These are phyloP conservation scores for Cyprinodon tularosa DNA, from an alignment of 2,113 vertebrate species.

Conservation along the genomic window DNA sequence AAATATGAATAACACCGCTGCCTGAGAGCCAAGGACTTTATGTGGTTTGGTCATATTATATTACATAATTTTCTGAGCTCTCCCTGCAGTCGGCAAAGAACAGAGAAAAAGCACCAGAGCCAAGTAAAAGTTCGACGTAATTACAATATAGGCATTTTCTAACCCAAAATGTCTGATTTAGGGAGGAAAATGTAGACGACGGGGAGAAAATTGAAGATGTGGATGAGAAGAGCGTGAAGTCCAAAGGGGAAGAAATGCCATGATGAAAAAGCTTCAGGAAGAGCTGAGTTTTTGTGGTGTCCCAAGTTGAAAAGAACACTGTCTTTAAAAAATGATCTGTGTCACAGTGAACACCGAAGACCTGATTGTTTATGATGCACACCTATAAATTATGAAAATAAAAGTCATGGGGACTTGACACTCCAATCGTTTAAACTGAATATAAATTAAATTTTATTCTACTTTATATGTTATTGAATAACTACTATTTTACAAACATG, in stretches of 20 bases:
- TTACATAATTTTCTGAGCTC: constrained; percentile 72
- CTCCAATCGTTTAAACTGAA: constrained; percentile 8
- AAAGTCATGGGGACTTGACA: constrained; percentile 43
- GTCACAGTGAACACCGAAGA: constrained; percentile 41
- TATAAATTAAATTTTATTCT: constrained; percentile 29
- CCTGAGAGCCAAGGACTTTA: constrained; percentile 61
- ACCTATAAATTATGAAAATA: constrained; percentile 49
- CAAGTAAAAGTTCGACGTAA: constrained; percentile 74
- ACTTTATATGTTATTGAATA: constrained; percentile 7
- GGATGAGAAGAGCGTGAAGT: constrained; percentile 74
- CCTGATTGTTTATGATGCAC: constrained; percentile 51
- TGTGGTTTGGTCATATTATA: constrained; percentile 66
- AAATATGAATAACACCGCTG: constrained; percentile 63
- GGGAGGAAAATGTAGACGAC: constrained; percentile 72
- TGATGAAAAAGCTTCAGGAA: constrained; percentile 66
- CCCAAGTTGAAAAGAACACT: constrained; percentile 57
- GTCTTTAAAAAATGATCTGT: constrained; percentile 60
- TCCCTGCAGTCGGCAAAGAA: constrained; percentile 47
- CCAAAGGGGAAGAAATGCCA: constrained; percentile 68
- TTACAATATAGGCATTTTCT: constrained; percentile 70
- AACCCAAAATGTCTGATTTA: constrained; percentile 75
- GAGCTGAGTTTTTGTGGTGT: constrained; percentile 60
- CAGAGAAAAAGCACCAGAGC: constrained; percentile 53
- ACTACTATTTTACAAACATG: constrained; percentile 25
- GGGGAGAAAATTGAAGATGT: constrained; percentile 75